phyloP scores from a whole-genome alignment of 1,140 invertebrate species.

The Vanessa tameamea region DNA sequence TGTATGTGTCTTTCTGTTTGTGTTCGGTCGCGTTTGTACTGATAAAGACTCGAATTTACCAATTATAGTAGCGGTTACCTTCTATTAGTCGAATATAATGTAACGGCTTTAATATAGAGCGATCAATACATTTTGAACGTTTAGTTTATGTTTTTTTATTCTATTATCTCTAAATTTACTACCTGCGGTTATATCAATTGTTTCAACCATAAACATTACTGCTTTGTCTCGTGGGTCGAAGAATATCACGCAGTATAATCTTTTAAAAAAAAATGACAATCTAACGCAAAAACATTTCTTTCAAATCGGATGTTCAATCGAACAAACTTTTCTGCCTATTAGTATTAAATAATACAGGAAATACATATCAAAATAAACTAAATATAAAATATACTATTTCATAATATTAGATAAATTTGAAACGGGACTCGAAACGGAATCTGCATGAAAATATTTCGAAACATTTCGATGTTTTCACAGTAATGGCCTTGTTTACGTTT shows the following conservation, averaged over 20 bases:
- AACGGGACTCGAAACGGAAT: neutral
- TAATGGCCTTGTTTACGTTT: neutral
- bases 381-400: neutral
- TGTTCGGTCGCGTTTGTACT: neutral
- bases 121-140: neutral
- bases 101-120: neutral
- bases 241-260: too few species aligned
- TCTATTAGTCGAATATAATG: too few species aligned
- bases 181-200: too few species aligned
- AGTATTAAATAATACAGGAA: too few species aligned
- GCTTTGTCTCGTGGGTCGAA: too few species aligned
- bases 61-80: neutral
- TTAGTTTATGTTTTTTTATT: too few species aligned
- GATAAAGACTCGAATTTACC: neutral
- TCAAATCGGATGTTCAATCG: too few species aligned
- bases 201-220: too few species aligned
- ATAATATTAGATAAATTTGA: neutral
- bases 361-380: too few species aligned
- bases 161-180: too few species aligned
- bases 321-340: neutral
- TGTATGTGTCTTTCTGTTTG: neutral
- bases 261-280: too few species aligned
- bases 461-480: neutral
- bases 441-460: neutral
- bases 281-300: too few species aligned